These are phyloP conservation scores for Ellobium chinense DNA, from an alignment of 2,888 invertebrate species.

Conservation along the genomic window DNA sequence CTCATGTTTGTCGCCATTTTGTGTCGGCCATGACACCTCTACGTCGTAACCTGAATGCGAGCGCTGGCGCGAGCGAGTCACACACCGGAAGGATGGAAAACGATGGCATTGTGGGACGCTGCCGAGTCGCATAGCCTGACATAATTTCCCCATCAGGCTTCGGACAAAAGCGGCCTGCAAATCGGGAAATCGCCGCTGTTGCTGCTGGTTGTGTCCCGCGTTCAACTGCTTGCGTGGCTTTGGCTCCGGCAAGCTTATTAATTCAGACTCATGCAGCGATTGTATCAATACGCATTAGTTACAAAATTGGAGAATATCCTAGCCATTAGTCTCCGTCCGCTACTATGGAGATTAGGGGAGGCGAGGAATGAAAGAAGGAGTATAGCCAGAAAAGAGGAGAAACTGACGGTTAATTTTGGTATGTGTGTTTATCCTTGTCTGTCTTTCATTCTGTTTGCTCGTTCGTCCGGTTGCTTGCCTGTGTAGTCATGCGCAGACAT, in stretches of 20 bases:
- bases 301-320: conserved; percentile 40
- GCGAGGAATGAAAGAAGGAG: too few relatives aligned
- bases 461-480: too few relatives aligned
- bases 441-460: too few relatives aligned
- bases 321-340: not conserved
- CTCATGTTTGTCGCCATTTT: conserved; percentile 42
- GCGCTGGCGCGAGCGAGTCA: conserved; percentile 12
- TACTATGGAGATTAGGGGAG: not conserved
- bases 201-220: not conserved
- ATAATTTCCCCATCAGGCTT: conserved; percentile 41
- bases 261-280: conserved; percentile 45
- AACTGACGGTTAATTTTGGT: too few relatives aligned
- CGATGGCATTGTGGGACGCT: conserved; percentile 27
- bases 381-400: too few relatives aligned
- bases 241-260: conserved; percentile 28
- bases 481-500: too few relatives aligned
- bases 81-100: conserved; percentile 44
- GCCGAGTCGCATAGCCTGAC: conserved; percentile 15
- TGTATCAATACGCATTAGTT: conserved; percentile 50
- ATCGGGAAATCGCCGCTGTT: conserved; percentile 15
- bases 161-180: conserved; percentile 24
- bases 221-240: not conserved
- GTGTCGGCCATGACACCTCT: conserved; percentile 34
- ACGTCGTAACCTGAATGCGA: conserved; percentile 22
- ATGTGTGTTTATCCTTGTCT: too few relatives aligned